phyloP scores from a whole-genome alignment of 2,888 invertebrate genomes.

The Limnephilus marmoratus region DNA sequence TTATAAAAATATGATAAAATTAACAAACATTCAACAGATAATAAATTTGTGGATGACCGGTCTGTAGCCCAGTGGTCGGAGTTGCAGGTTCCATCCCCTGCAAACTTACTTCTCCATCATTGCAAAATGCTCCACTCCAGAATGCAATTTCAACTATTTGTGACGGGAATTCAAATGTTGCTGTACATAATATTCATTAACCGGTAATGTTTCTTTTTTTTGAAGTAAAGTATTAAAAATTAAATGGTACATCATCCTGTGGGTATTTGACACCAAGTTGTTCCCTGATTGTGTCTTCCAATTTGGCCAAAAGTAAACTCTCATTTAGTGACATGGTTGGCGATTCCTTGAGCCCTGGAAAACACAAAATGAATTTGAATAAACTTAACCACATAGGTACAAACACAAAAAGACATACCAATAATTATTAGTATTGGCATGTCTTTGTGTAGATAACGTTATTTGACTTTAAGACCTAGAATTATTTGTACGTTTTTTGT shows the following conservation, averaged over 20 bases:
- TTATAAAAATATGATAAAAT: neutral
- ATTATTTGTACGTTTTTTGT: too few species aligned
- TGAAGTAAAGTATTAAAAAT: neutral
- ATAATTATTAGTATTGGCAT: too few species aligned
- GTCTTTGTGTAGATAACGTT: too few species aligned
- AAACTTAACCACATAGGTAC: neutral
- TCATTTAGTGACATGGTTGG: slow-evolving; percentile 81
- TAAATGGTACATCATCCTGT: slow-evolving; percentile 71
- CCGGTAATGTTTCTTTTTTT: neutral
- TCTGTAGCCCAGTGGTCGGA: too few species aligned
- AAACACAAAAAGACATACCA: too few species aligned
- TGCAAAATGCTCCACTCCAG: neutral
- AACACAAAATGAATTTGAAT: slow-evolving; percentile 40
- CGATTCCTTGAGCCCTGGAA: slow-evolving; percentile 82
- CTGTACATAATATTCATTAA: neutral
- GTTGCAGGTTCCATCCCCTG: neutral
- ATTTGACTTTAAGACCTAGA: too few species aligned
- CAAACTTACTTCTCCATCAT: neutral
- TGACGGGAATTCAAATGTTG: neutral
- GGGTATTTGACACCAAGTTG: slow-evolving; percentile 82
- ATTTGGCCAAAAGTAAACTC: slow-evolving; percentile 82
- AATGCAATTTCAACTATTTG: neutral
- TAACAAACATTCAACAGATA: neutral
- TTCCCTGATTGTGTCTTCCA: slow-evolving; percentile 84
- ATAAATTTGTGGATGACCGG: neutral